A percentile compares a stretch with the other conserved stretches of the same genome.
Conservation (phyloP, 2,113 vertebrate genomes). For the Pseudorasbora parva region DNA sequence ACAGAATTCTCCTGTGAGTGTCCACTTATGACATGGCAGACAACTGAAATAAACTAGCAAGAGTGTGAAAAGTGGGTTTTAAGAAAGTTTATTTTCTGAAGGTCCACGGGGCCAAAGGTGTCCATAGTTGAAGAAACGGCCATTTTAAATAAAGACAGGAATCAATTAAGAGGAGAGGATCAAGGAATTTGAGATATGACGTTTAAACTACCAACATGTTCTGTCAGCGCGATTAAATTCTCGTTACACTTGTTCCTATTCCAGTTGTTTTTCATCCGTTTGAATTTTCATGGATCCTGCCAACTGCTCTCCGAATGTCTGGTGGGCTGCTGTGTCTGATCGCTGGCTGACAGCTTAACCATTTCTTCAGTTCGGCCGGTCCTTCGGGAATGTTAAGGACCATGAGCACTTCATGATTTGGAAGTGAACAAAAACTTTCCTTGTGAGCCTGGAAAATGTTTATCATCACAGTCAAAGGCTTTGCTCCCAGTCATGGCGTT, state of each 20-base stretch:
- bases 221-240: constrained; percentile 74
- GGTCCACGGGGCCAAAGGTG: background rate
- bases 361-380: constrained; percentile 67
- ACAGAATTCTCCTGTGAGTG: background rate
- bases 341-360: constrained; percentile 76
- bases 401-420: constrained; percentile 71
- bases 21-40: background rate
- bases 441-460: constrained; percentile 69
- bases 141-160: background rate
- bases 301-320: constrained; percentile 67
- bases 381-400: constrained; percentile 68
- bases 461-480: constrained; percentile 75
- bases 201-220: constrained; percentile 68
- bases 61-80: constrained; percentile 2
- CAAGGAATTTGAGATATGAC: constrained; percentile 53
- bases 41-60: background rate
- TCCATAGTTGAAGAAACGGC: background rate
- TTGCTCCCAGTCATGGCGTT: constrained; percentile 58
- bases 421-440: constrained; percentile 69
- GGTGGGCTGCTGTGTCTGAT: constrained; percentile 68
- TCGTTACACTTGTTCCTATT: constrained; percentile 71
- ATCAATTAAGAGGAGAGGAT: constrained; percentile 24
- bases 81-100: background rate
- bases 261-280: constrained; percentile 70
- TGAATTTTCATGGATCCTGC: constrained; percentile 66